Conservation (phyloP, 1,140 invertebrate genomes). For the Leptinotarsa lineolata region DNA sequence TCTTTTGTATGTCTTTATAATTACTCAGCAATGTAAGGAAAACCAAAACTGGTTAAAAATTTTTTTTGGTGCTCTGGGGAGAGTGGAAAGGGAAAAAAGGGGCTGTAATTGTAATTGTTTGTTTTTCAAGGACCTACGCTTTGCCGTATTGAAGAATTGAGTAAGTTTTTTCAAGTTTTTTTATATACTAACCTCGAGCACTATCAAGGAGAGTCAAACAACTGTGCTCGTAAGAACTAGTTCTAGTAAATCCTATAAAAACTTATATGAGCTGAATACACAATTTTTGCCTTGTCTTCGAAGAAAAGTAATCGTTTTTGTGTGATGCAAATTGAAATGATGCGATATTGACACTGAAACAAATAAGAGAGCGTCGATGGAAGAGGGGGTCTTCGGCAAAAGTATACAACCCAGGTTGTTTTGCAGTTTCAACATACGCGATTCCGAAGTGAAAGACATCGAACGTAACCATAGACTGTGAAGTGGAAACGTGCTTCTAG, state of each 20-base stretch:
- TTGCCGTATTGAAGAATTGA: too few species aligned
- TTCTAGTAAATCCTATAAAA: neutral
- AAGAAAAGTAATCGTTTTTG: too few species aligned
- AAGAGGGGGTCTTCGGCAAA: slow-evolving; percentile 30
- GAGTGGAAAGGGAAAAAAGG: too few species aligned
- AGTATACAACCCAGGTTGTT: slow-evolving; percentile 40
- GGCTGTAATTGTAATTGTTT: too few species aligned
- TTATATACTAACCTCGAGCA: too few species aligned
- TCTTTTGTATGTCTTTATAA: too few species aligned
- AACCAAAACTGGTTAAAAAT: too few species aligned
- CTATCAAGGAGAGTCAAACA: neutral
- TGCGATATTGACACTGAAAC: neutral
- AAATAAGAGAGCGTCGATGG: slow-evolving; percentile 9
- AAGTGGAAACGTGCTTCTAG: slow-evolving; percentile 16
- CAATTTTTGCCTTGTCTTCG: neutral
- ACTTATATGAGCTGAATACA: neutral
- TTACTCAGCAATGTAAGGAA: too few species aligned
- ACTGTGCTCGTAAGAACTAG: neutral
- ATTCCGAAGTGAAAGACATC: slow-evolving; percentile 50
- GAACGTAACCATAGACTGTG: slow-evolving; percentile 23
- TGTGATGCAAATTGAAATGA: neutral
- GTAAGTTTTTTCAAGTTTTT: too few species aligned
- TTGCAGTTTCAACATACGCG: slow-evolving; percentile 42
- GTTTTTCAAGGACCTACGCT: too few species aligned
- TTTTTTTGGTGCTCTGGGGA: too few species aligned